Base-by-base conservation (phyloP, 2,797 vertebrate species). In the Calcarius lapponicus region DNA sequence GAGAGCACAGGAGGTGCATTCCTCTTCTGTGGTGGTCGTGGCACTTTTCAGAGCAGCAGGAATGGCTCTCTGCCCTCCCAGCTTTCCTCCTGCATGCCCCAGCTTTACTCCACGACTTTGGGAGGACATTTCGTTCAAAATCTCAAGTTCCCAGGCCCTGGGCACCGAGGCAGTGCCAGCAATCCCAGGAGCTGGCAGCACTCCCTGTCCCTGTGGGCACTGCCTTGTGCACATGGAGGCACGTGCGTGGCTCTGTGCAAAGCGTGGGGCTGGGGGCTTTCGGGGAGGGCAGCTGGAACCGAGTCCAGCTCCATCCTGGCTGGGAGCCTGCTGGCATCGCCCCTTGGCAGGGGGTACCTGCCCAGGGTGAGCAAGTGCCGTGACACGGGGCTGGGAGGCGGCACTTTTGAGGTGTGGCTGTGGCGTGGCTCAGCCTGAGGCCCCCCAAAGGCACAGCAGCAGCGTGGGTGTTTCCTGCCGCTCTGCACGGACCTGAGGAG, bases 191-290 rank as follows among this genome's bases (percentile, higher is more conserved):
- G 66, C 78, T 90, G 80, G 91, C 86, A 93, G 86, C 56, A 45
- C 74, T 84, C 71, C 53, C 61, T 73, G 87, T 82, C 58, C 66
- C 78, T 73, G 58, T 7, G 50, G 61, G 76, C 53, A 56, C 48
- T 4, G 1, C 67, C 72, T 57, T 6, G 21, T 12, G 75, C 6
- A 1, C 31, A 7, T 0, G 3, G 48, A 54, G 12, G n/a, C 71
- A 74, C 0, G 0, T 3, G 13, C 42, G 20, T 1, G 1, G 36
- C 53, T 72, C 38, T 1, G 0, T 18, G 32, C 17, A 18, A 40
- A 72, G n/a, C 1, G 0, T 20, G n/a, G 57, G 66, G 57, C 73
- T 25, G 56, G n/a, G 64, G 48, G 34, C 40, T 73, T 43, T 73
- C 17, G 43, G 53, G 65, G 8, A 62, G 26, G 38, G 36, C 60